Evolutionary conservation across 2,888 invertebrate genomes (phyloP).

Genomic region (Arenicola marina): DNA sequence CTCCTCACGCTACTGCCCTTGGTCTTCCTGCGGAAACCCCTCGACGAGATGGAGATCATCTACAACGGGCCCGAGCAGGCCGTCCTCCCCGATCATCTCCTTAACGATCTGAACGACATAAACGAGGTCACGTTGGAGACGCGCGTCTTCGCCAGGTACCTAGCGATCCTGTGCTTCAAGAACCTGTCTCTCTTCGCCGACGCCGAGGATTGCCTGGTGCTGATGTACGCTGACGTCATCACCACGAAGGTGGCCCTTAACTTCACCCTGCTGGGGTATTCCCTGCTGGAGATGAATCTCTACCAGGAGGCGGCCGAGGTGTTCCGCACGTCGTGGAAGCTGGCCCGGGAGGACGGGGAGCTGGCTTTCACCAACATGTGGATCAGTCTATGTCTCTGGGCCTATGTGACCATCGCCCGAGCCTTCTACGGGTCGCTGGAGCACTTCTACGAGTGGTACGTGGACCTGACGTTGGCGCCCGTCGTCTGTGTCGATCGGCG

Average conservation of each 20-base stretch:
- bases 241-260: slow-evolving; percentile 18
- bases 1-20: slow-evolving; percentile 47
- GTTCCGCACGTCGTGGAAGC: slow-evolving; percentile 44
- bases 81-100: slow-evolving; percentile 54
- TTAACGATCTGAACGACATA: slow-evolving; percentile 54
- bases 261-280: slow-evolving; percentile 54
- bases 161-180: slow-evolving; percentile 54
- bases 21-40: slow-evolving; percentile 7
- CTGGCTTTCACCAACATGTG: slow-evolving; percentile 52
- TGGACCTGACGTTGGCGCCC: slow-evolving; percentile 3
- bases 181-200: slow-evolving; percentile 41
- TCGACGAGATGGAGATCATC: slow-evolving; percentile 7
- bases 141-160: slow-evolving; percentile 46
- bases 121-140: slow-evolving; percentile 55
- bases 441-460: background rate
- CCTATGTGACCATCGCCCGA: slow-evolving; percentile 15
- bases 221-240: slow-evolving; percentile 43
- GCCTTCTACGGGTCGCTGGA: background rate
- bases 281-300: slow-evolving; percentile 53
- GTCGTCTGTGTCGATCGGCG: background rate
- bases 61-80: slow-evolving; percentile 55
- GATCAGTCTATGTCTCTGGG: slow-evolving; percentile 41
- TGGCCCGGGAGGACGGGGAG: slow-evolving; percentile 48
- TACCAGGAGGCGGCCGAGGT: slow-evolving; percentile 51
- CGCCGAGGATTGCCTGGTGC: slow-evolving; percentile 47